Evolutionary conservation across 2,113 vertebrate species (phyloP).

Genomic region (Passer montanus): DNA sequence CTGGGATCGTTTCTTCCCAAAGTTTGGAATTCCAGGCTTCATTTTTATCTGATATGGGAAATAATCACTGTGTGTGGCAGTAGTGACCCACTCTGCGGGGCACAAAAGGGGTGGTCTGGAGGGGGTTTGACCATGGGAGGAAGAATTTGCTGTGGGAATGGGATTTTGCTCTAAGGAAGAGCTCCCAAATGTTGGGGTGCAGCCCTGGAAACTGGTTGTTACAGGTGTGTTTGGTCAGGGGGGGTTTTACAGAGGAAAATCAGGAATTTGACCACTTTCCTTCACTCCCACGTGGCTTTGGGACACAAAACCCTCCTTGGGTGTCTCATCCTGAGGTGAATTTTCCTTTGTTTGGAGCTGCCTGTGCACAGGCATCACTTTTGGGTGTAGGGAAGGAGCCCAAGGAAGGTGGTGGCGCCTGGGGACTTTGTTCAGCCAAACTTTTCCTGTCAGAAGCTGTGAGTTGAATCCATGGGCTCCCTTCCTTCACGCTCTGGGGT

Average conservation of each 20-base stretch:
- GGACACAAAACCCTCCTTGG: neutral
- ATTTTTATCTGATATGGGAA: accelerated
- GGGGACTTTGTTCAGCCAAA: accelerated
- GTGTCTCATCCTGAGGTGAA: neutral
- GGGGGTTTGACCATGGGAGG: accelerated
- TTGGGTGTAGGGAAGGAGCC: accelerated
- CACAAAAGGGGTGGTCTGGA: accelerated
- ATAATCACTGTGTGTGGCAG: neutral
- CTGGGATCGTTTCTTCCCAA: neutral
- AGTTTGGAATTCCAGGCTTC: accelerated
- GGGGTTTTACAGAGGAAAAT: neutral
- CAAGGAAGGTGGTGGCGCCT: accelerated
- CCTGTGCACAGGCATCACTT: accelerated
- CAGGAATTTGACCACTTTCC: neutral
- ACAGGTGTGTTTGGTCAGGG: accelerated
- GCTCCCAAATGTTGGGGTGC: accelerated
- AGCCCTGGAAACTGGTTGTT: accelerated
- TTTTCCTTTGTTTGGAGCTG: neutral
- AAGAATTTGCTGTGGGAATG: neutral
- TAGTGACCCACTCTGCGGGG: neutral
- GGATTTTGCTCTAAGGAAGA: neutral
- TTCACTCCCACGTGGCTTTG: neutral
- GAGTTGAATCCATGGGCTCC: neutral
- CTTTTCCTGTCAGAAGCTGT: neutral
- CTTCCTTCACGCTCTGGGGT: accelerated